Evolutionary conservation across 2,797 vertebrate genomes (phyloP).

Genomic region (Galago senegalensis): DNA sequence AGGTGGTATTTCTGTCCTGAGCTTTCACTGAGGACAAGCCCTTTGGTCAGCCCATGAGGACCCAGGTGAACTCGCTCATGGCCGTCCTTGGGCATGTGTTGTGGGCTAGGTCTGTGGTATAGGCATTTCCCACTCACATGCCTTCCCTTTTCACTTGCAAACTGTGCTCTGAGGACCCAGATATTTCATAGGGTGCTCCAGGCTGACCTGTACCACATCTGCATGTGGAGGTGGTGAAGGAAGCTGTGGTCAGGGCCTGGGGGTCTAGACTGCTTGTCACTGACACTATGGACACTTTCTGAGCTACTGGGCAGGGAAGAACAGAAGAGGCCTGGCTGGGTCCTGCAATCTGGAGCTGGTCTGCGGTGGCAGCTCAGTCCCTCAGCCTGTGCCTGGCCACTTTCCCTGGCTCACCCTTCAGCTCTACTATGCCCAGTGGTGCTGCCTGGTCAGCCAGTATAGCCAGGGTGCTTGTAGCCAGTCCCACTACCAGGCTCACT

Average conservation of each 20-base stretch:
- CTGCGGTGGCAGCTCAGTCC: not conserved
- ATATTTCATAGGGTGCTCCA: not conserved
- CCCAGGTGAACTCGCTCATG: fast-evolving
- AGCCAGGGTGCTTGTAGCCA: no score
- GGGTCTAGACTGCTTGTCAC: not conserved
- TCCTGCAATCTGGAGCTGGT: fast-evolving
- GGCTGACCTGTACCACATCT: not conserved
- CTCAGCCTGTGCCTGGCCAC: not conserved
- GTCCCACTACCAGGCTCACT: no score
- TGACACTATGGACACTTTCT: not conserved
- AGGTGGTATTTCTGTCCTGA: no score
- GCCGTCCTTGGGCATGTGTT: fast-evolving
- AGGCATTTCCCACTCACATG: fast-evolving
- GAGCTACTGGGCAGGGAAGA: not conserved
- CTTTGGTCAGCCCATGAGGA: not conserved
- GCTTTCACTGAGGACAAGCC: not conserved
- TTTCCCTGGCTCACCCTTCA: not conserved
- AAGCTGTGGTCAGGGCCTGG: not conserved
- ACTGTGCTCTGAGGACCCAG: not conserved
- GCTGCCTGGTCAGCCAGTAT: no score
- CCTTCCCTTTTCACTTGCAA: not conserved
- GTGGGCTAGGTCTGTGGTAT: fast-evolving
- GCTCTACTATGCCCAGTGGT: no score
- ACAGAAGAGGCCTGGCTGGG: fast-evolving
- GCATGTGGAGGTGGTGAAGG: not conserved